Evolutionary conservation across 2,888 invertebrate species (phyloP).

Genomic region (Meteorus colon): DNA sequence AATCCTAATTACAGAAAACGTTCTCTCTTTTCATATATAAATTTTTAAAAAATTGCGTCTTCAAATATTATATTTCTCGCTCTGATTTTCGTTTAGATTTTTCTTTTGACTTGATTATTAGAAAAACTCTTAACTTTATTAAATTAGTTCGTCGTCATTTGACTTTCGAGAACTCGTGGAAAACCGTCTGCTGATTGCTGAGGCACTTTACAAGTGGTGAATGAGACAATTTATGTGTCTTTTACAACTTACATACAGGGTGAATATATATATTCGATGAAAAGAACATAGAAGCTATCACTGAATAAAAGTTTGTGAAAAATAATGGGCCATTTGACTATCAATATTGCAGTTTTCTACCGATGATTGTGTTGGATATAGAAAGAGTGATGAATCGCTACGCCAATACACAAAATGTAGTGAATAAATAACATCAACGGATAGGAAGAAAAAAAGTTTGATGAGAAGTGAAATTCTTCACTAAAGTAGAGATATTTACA

Average conservation of each 20-base stretch:
- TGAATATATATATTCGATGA: background rate
- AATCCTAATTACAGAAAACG: constrained; percentile 6
- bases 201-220: constrained; percentile 3
- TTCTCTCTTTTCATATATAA: constrained; percentile 13
- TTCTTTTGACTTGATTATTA: background rate
- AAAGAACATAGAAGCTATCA: background rate
- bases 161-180: background rate
- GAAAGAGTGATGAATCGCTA: too few relatives aligned
- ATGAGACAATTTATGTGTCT: background rate
- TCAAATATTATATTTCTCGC: background rate
- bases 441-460: background rate
- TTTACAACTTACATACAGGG: background rate
- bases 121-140: background rate
- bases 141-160: background rate
- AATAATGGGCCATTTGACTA: too few relatives aligned
- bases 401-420: too few relatives aligned
- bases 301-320: too few relatives aligned
- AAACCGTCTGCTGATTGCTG: background rate
- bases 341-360: too few relatives aligned
- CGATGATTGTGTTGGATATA: too few relatives aligned
- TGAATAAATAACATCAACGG: too few relatives aligned
- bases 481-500: background rate
- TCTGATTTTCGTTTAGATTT: background rate
- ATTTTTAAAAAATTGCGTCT: background rate
- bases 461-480: background rate